Conservation (phyloP, 2,797 vertebrate genomes). For the Tympanoctomys barrerae region DNA sequence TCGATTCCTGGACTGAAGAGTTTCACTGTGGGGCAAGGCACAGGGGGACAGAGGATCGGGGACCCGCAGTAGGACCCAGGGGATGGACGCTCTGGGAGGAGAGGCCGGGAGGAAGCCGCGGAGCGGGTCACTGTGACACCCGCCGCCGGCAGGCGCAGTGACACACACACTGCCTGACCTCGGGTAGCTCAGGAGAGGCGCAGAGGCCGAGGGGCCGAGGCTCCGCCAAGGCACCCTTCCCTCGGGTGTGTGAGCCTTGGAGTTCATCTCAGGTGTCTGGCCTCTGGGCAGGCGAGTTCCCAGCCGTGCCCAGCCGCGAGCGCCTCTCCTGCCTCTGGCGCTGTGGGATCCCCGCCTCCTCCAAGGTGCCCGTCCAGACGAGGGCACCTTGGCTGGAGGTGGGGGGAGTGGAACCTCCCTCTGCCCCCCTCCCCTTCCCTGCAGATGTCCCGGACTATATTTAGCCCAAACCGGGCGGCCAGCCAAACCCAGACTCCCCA, state of each 20-base stretch:
- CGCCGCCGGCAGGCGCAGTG: not conserved
- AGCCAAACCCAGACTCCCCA: slow-evolving; percentile 84
- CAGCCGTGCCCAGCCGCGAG: not conserved
- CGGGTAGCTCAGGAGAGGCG: slow-evolving; percentile 1
- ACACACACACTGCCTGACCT: slow-evolving; percentile 68
- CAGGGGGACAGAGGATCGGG: slow-evolving; percentile 52
- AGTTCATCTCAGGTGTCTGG: slow-evolving; percentile 38
- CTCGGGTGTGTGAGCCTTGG: not conserved
- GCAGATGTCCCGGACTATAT: slow-evolving; percentile 86
- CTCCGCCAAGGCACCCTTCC: not conserved
- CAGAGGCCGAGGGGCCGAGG: not conserved
- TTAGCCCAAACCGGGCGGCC: slow-evolving; percentile 83
- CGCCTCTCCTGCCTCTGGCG: slow-evolving; percentile 37
- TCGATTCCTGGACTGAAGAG: slow-evolving; percentile 85
- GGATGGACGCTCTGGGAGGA: slow-evolving; percentile 23
- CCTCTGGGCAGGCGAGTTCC: slow-evolving; percentile 14
- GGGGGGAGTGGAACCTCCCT: slow-evolving; percentile 81
- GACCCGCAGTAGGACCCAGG: slow-evolving; percentile 68
- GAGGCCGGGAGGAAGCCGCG: slow-evolving; percentile 42
- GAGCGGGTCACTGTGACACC: slow-evolving; percentile 76
- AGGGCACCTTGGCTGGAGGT: slow-evolving; percentile 84
- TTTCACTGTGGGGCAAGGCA: slow-evolving; percentile 78
- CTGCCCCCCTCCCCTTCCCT: slow-evolving; percentile 81
- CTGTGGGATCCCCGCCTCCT: slow-evolving; percentile 75
- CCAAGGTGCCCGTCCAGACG: slow-evolving; percentile 81